Percentiles rank a stretch among this genome's conserved stretches.
These are phyloP conservation scores for Eriosoma lanigerum DNA, from an alignment of 1,140 invertebrate genomes.

Conservation along the genomic window DNA sequence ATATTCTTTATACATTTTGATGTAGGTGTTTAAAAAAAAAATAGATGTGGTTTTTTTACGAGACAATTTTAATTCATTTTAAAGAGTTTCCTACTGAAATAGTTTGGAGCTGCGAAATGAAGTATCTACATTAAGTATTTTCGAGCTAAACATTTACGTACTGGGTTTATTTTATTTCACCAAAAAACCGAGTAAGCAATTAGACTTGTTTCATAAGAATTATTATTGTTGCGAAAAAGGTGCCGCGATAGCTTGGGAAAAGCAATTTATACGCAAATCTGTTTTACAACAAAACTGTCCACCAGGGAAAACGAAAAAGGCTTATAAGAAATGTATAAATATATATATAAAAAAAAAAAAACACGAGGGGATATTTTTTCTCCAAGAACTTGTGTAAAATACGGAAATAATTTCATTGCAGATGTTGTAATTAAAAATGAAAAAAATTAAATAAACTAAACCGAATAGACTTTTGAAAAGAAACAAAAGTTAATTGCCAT, in stretches of 20 bases:
- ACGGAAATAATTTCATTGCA: conserved; percentile 46
- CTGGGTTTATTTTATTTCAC: not conserved
- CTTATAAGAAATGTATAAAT: conserved; percentile 28
- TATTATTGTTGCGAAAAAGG: conserved; percentile 47
- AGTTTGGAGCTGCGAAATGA: not conserved
- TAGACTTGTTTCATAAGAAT: conserved; percentile 48
- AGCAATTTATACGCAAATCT: conserved; percentile 52
- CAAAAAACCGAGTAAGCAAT: conserved; percentile 31
- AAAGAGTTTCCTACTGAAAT: not conserved
- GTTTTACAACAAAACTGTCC: conserved; percentile 51
- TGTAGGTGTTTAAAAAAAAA: not conserved
- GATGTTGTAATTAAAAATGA: conserved; percentile 44
- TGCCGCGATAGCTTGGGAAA: conserved; percentile 30
- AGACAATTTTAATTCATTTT: not conserved
- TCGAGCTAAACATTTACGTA: not conserved
- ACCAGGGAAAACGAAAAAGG: conserved; percentile 51
- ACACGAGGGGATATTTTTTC: conserved; percentile 22
- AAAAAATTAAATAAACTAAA: conserved; percentile 24
- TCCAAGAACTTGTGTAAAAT: conserved; percentile 30
- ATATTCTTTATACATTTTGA: too few species aligned
- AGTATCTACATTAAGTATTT: conserved; percentile 16
- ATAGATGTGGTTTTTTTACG: not conserved
- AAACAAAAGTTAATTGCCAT: conserved; percentile 41
- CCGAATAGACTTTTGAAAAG: not conserved
- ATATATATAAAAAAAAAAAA: not conserved